These are phyloP conservation scores for Dromococcyx pavoninus DNA, from an alignment of 2,797 vertebrate species.

Conservation along the genomic window DNA sequence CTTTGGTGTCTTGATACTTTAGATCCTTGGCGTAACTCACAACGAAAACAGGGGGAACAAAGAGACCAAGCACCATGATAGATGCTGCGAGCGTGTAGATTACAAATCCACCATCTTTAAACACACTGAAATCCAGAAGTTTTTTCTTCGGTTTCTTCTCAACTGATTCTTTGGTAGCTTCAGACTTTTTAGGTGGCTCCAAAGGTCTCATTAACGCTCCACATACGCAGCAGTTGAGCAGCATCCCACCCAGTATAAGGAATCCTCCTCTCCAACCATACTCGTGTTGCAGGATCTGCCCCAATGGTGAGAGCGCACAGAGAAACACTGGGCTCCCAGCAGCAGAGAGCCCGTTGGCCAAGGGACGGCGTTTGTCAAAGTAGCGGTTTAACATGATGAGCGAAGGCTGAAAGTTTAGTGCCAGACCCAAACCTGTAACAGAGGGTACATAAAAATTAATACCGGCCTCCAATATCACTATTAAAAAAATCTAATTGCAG, in stretches of 20 bases:
- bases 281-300: conserved; percentile 86
- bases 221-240: conserved; percentile 95
- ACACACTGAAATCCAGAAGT: conserved; percentile 91
- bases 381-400: conserved; percentile 97
- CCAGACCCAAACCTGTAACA: conserved; percentile 88
- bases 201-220: conserved; percentile 92
- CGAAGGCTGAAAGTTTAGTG: conserved; percentile 95
- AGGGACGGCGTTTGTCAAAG: conserved; percentile 88
- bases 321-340: conserved; percentile 94
- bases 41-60: conserved; percentile 94
- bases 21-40: conserved; percentile 94
- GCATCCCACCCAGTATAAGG: conserved; percentile 90
- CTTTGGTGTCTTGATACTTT: conserved; percentile 86
- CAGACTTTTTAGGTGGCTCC: conserved; percentile 67
- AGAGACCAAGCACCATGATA: conserved; percentile 95
- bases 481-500: not conserved
- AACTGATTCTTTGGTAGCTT: conserved; percentile 21
- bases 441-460: not conserved
- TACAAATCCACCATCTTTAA: conserved; percentile 87
- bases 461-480: not conserved
- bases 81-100: conserved; percentile 89
- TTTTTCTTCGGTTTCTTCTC: conserved; percentile 76
- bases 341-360: conserved; percentile 92
- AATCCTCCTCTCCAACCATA: conserved; percentile 96
- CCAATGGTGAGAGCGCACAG: conserved; percentile 90